Percentiles rank a stretch among this genome's conserved stretches.
Evolutionary conservation across 1,140 invertebrate species (phyloP).

Genomic region (Orchestia grillus): DNA sequence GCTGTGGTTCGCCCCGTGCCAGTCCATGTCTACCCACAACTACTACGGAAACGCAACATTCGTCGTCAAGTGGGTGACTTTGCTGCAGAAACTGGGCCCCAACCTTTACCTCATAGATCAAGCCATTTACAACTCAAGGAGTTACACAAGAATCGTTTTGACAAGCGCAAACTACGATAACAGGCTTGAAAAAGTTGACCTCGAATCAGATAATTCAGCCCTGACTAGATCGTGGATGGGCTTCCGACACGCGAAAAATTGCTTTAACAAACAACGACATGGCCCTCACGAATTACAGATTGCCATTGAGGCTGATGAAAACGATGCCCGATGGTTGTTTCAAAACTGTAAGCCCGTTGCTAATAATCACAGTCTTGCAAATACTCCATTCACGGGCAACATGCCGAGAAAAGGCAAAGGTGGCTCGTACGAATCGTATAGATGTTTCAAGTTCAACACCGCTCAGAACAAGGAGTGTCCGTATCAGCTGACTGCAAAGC

Average conservation of each 20-base stretch:
- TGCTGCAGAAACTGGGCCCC: background rate
- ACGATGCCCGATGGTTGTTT: background rate
- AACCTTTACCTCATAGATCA: conserved; percentile 2
- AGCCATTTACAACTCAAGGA: background rate
- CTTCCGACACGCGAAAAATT: background rate
- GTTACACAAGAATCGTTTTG: background rate
- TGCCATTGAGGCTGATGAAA: conserved; percentile 9
- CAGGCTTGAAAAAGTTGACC: background rate
- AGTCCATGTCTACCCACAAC: background rate
- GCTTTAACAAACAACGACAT: background rate
- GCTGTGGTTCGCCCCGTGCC: conserved; percentile 39
- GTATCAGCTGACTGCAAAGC: too few relatives aligned
- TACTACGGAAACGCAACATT: conserved; percentile 21
- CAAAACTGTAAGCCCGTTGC: background rate
- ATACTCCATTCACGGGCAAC: background rate
- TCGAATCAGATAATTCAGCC: background rate
- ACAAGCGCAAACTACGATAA: background rate
- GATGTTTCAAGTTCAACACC: background rate
- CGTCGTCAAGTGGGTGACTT: background rate
- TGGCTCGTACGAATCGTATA: background rate
- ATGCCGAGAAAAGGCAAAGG: background rate
- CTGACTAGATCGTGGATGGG: background rate
- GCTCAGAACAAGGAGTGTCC: background rate
- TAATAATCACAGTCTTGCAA: background rate
- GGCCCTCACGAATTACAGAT: conserved; percentile 23